phyloP scores from a whole-genome alignment of 2,113 vertebrate genomes.

The Pterocles orientalis region DNA sequence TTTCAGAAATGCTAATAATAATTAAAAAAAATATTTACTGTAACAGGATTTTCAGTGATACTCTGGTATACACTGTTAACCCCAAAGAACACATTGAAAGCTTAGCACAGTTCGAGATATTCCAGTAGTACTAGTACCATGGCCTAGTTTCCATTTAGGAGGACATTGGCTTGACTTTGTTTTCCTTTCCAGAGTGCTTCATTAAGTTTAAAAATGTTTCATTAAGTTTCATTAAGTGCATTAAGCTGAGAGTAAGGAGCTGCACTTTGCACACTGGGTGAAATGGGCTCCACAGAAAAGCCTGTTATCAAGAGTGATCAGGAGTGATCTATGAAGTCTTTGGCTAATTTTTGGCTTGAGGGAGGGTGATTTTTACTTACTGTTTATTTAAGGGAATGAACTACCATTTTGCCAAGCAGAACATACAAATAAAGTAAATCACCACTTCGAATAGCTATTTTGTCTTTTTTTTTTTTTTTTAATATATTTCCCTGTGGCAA shows the following conservation, averaged over 20 bases:
- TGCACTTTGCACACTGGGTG: slow-evolving; percentile 33
- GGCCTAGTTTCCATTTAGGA: background rate
- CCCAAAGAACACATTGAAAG: background rate
- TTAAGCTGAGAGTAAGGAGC: slow-evolving; percentile 59
- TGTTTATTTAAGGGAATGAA: background rate
- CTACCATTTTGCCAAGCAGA: background rate
- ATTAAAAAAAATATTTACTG: background rate
- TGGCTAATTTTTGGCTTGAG: background rate
- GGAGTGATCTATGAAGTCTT: slow-evolving; percentile 12
- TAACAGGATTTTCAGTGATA: background rate
- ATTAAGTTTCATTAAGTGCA: slow-evolving; percentile 74
- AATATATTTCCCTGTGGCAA: background rate
- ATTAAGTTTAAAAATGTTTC: slow-evolving; percentile 67
- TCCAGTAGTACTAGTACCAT: background rate
- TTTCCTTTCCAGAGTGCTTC: slow-evolving; percentile 63
- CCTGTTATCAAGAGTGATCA: slow-evolving; percentile 14
- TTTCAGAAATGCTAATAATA: background rate
- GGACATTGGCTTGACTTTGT: slow-evolving; percentile 30
- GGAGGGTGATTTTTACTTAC: background rate
- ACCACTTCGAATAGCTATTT: background rate
- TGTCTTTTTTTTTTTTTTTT: background rate
- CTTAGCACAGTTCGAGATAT: background rate
- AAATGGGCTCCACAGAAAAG: slow-evolving; percentile 21
- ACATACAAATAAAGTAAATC: background rate
- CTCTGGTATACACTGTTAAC: background rate